phyloP scores from a whole-genome alignment of 1,140 invertebrate genomes.

The Hyles vespertilio region DNA sequence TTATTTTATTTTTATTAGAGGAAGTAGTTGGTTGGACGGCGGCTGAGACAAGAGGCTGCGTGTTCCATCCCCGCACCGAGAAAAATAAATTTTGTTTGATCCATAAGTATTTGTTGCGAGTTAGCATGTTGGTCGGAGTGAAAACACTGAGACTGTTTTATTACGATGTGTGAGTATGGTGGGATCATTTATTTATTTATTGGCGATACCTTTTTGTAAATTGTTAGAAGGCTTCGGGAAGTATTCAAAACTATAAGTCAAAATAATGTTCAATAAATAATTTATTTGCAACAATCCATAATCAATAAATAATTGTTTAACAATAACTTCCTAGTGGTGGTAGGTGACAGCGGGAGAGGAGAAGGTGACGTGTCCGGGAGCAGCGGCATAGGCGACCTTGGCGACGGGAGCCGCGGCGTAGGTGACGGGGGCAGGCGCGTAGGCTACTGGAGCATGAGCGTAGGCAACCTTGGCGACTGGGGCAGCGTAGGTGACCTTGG shows the following conservation, averaged over 20 bases:
- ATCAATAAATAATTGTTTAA: constrained; percentile 1
- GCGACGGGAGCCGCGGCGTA: constrained; percentile 28
- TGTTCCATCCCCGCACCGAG: too few relatives aligned
- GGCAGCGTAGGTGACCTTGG: constrained; percentile 34
- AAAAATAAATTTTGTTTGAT: too few relatives aligned
- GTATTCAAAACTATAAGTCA: not conserved
- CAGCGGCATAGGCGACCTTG: constrained; percentile 35
- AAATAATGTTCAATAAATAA: constrained; percentile 19
- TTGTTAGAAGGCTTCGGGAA: too few relatives aligned
- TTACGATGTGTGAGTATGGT: too few relatives aligned
- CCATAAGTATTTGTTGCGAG: too few relatives aligned
- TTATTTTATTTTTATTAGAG: too few relatives aligned
- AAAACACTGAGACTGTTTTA: too few relatives aligned
- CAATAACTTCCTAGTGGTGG: constrained; percentile 44
- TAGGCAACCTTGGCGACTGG: constrained; percentile 31
- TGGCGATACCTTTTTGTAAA: too few relatives aligned
- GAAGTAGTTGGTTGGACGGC: too few relatives aligned
- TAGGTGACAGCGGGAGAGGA: constrained; percentile 56
- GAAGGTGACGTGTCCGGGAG: constrained; percentile 46
- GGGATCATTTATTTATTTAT: too few relatives aligned
- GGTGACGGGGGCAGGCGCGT: constrained; percentile 19
- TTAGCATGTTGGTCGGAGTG: too few relatives aligned
- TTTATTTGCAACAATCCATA: constrained; percentile 26
- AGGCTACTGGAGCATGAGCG: constrained; percentile 18
- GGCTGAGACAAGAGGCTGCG: too few relatives aligned